These are phyloP conservation scores for Arrhopalites spinosus DNA, from an alignment of 2,888 invertebrate genomes.

Conservation along the genomic window DNA sequence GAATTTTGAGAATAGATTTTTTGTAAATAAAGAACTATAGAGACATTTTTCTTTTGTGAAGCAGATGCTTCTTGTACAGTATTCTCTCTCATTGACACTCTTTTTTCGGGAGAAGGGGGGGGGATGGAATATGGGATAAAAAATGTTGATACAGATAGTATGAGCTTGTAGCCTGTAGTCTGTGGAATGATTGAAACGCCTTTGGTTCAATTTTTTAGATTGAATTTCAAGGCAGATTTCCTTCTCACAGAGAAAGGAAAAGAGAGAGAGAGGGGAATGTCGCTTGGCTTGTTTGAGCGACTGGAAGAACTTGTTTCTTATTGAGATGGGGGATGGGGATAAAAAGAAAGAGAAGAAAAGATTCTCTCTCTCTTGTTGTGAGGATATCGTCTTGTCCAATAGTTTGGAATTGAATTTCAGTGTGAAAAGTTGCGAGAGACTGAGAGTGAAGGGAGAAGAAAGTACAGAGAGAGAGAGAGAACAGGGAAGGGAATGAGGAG, in stretches of 20 bases:
- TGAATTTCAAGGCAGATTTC: conserved; percentile 34
- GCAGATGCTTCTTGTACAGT: too few species aligned
- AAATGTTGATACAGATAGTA: too few species aligned
- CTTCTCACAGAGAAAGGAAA: conserved; percentile 28
- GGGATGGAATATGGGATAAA: too few species aligned
- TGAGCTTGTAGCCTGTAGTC: too few species aligned
- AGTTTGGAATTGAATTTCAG: conserved; percentile 42
- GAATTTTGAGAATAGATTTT: too few species aligned
- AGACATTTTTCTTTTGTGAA: too few species aligned
- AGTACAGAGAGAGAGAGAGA: conserved; percentile 6
- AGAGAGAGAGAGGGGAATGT: conserved; percentile 2
- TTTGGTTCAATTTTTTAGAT: conserved; percentile 12
- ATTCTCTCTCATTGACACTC: too few species aligned
- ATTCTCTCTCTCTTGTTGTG: conserved; percentile 12
- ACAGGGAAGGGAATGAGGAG: not conserved
- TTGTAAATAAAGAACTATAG: too few species aligned
- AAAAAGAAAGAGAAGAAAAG: conserved; percentile 11
- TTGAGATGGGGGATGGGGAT: conserved; percentile 9
- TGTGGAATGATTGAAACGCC: not conserved
- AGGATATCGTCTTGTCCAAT: conserved; percentile 40
- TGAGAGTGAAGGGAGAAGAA: not conserved
- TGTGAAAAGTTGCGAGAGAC: conserved; percentile 32
- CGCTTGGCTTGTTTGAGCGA: too few species aligned
- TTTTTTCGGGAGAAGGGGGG: too few species aligned
- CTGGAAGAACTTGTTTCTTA: not conserved